Evolutionary conservation across 2,888 invertebrate species (phyloP).

Genomic region (Drosophila bunnanda): DNA sequence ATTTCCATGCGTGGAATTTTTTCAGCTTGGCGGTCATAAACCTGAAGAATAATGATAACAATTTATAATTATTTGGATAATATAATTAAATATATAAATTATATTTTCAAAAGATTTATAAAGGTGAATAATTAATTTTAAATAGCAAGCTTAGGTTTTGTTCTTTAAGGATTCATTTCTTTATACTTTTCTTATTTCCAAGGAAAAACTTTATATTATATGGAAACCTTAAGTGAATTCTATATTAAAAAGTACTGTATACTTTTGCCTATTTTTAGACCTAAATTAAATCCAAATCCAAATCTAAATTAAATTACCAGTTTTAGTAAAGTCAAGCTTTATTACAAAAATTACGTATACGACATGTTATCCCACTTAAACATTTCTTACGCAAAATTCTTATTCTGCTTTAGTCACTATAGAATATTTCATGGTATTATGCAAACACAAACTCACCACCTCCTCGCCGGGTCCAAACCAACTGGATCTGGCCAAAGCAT

Average conservation of each 20-base stretch:
- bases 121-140: background rate
- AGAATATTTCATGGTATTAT: accelerated
- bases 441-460: conserved; percentile 85
- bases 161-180: background rate
- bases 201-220: background rate
- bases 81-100: background rate
- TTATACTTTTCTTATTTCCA: background rate
- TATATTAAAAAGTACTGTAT: background rate
- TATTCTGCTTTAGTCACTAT: background rate
- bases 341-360: conserved; percentile 3
- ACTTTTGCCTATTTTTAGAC: too few relatives aligned
- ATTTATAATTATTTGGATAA: background rate
- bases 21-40: conserved; percentile 87
- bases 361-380: background rate
- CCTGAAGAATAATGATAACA: conserved; percentile 82
- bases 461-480: conserved; percentile 88
- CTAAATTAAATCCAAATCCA: too few relatives aligned
- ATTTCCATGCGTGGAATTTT: conserved; percentile 87
- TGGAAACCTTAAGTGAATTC: background rate
- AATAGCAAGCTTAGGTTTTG: background rate
- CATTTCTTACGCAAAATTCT: background rate
- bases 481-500: conserved; percentile 86
- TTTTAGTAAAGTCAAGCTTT: background rate
- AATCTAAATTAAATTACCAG: too few relatives aligned
- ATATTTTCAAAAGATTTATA: background rate